phyloP scores from a whole-genome alignment of 2,113 vertebrate species.

The Asarcornis scutulata region DNA sequence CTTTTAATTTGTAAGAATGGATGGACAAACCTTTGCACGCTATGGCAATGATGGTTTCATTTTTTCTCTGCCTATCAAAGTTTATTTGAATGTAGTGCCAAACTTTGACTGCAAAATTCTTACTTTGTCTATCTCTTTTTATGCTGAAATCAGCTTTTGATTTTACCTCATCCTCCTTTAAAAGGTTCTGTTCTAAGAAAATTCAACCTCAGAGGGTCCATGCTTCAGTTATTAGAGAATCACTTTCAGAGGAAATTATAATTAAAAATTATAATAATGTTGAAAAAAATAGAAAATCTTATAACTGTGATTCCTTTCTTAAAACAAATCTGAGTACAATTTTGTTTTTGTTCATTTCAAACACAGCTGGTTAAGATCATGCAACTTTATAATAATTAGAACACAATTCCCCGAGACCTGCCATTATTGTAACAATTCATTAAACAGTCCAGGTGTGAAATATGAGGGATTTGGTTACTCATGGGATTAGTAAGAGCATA shows the following conservation, averaged over 20 bases:
- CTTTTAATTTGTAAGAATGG: not conserved
- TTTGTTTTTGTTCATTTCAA: slow-evolving; percentile 19
- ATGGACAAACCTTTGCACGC: not conserved
- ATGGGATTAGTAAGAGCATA: slow-evolving; percentile 17
- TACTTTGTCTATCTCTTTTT: not conserved
- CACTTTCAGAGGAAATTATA: not conserved
- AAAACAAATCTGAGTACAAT: not conserved
- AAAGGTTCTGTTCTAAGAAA: not conserved
- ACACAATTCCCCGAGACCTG: slow-evolving; percentile 4
- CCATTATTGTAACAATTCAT: slow-evolving; percentile 49
- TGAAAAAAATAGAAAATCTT: not conserved
- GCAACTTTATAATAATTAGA: slow-evolving; percentile 42
- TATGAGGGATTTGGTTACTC: slow-evolving; percentile 47
- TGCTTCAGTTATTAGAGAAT: not conserved
- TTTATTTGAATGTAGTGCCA: not conserved
- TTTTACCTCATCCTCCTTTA: not conserved
- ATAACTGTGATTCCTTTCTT: not conserved
- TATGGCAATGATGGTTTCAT: not conserved
- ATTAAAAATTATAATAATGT: not conserved
- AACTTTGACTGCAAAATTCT: not conserved
- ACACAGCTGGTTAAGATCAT: slow-evolving; percentile 33
- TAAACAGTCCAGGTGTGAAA: slow-evolving; percentile 52
- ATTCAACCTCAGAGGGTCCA: not conserved
- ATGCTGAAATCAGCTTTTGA: not conserved
- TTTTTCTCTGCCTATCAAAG: not conserved